Evolutionary conservation across 92 coral and sea anemone species (phyloP).

Genomic region (Nematostella vectensis): DNA sequence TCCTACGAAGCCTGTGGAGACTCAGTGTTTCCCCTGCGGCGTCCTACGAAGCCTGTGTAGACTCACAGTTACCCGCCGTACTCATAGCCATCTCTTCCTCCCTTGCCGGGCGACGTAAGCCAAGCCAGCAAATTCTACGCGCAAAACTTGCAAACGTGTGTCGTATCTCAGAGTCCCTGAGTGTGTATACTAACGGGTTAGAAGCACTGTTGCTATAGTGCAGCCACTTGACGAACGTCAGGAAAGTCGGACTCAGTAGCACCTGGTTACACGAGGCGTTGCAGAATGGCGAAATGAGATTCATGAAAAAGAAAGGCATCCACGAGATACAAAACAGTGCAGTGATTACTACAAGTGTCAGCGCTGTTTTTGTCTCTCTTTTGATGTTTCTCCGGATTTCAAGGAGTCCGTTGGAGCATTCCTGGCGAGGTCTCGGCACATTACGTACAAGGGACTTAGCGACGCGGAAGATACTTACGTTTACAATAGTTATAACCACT

Average conservation of each 20-base stretch:
- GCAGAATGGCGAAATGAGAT: constrained; percentile 29
- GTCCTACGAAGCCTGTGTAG: not conserved
- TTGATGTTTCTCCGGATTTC: constrained; percentile 24
- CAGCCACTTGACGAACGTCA: constrained; percentile 36
- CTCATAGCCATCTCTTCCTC: too few species aligned
- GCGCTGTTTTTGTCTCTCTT: constrained; percentile 59
- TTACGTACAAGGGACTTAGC: constrained; percentile 33
- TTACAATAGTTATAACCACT: constrained; percentile 38
- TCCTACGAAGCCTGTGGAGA: not conserved
- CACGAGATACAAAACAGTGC: constrained; percentile 77
- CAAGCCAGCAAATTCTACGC: constrained; percentile 22
- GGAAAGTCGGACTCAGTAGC: constrained; percentile 23
- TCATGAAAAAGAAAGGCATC: constrained; percentile 64
- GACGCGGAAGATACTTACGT: constrained; percentile 44
- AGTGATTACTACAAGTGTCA: constrained; percentile 65
- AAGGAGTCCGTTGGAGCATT: constrained; percentile 7
- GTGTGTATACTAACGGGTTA: constrained; percentile 53
- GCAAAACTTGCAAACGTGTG: constrained; percentile 43
- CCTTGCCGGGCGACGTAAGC: not conserved
- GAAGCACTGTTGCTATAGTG: constrained; percentile 57
- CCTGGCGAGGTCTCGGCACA: constrained; percentile 16
- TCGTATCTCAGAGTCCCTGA: constrained; percentile 54
- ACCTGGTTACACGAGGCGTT: constrained; percentile 18
- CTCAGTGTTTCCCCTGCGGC: not conserved
- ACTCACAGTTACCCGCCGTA: constrained; percentile 11